Evolutionary conservation across 2,888 invertebrate genomes (phyloP).

Genomic region (Peribatodes rhomboidaria): DNA sequence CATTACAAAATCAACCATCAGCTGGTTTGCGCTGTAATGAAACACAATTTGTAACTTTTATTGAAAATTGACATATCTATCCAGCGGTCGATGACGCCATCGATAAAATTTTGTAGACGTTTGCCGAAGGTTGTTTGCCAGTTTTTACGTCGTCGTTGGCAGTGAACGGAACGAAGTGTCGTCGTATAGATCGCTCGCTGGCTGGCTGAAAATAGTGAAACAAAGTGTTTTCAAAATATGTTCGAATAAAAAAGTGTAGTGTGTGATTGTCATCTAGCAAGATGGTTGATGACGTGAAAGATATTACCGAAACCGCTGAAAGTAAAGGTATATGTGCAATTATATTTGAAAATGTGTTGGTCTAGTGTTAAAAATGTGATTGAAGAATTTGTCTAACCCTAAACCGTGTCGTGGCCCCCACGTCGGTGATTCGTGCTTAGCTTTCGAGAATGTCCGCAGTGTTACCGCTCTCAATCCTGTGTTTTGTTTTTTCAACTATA

Average conservation of each 20-base stretch:
- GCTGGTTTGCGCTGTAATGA: slow-evolving; percentile 7
- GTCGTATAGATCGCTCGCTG: slow-evolving; percentile 84
- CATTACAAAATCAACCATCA: not conserved
- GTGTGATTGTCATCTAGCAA: slow-evolving; percentile 85
- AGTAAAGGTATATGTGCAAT: slow-evolving; percentile 84
- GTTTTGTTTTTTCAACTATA: slow-evolving; percentile 83
- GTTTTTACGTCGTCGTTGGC: slow-evolving; percentile 72
- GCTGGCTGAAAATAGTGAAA: slow-evolving; percentile 86
- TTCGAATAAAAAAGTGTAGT: slow-evolving; percentile 84
- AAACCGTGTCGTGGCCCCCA: slow-evolving; percentile 85
- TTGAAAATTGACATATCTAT: not conserved
- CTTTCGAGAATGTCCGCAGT: slow-evolving; percentile 82
- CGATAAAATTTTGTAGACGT: slow-evolving; percentile 53
- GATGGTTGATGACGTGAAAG: slow-evolving; percentile 86
- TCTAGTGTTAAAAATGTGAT: slow-evolving; percentile 81
- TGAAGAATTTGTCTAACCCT: slow-evolving; percentile 81
- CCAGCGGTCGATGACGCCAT: slow-evolving; percentile 51
- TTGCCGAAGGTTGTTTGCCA: slow-evolving; percentile 60
- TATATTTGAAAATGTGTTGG: slow-evolving; percentile 77
- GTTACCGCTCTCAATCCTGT: slow-evolving; percentile 72
- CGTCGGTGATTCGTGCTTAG: slow-evolving; percentile 79
- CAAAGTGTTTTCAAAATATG: slow-evolving; percentile 86
- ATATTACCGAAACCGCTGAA: slow-evolving; percentile 85
- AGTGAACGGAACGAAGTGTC: slow-evolving; percentile 85
- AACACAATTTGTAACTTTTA: slow-evolving; percentile 17